Conservation (phyloP, 2,888 invertebrate species). For the Stenodera caucasica region DNA sequence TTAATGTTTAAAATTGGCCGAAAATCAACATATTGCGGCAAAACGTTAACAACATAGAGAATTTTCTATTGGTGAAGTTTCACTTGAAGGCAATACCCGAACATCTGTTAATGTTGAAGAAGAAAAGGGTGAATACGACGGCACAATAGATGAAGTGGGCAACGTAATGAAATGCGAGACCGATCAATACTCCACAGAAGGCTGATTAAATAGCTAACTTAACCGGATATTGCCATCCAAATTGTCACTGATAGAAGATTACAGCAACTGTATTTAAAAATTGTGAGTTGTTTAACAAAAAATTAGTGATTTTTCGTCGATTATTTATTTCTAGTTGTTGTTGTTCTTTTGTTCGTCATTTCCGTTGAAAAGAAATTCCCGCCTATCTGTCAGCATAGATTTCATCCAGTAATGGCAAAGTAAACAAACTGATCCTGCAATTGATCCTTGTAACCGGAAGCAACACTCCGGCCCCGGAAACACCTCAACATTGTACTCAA, state of each 20-base stretch:
- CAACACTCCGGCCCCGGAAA: slow-evolving; percentile 43
- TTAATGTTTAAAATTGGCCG: not conserved
- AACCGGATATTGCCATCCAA: slow-evolving; percentile 54
- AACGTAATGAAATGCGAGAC: slow-evolving; percentile 51
- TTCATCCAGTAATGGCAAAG: slow-evolving; percentile 50
- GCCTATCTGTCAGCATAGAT: slow-evolving; percentile 35
- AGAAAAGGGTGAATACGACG: slow-evolving; percentile 27
- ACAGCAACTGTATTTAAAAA: too few species aligned
- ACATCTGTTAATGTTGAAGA: slow-evolving; percentile 20
- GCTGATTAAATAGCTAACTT: slow-evolving; percentile 54
- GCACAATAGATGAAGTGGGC: slow-evolving; percentile 45
- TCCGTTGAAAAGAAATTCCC: not conserved
- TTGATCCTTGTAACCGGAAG: slow-evolving; percentile 48
- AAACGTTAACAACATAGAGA: not conserved
- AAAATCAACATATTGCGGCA: not conserved
- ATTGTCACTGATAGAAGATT: slow-evolving; percentile 47
- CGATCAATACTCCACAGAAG: slow-evolving; percentile 53
- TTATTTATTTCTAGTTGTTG: not conserved
- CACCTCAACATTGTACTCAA: slow-evolving; percentile 44
- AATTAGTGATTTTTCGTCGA: not conserved
- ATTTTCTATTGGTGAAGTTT: not conserved
- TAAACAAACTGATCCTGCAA: slow-evolving; percentile 50
- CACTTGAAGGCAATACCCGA: not conserved
- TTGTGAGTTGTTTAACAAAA: too few species aligned
- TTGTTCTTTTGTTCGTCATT: not conserved